A percentile compares a stretch with the other conserved stretches of the same genome.
Conservation (phyloP, 2,797 vertebrate species). For the Gymnocypris eckloni region DNA sequence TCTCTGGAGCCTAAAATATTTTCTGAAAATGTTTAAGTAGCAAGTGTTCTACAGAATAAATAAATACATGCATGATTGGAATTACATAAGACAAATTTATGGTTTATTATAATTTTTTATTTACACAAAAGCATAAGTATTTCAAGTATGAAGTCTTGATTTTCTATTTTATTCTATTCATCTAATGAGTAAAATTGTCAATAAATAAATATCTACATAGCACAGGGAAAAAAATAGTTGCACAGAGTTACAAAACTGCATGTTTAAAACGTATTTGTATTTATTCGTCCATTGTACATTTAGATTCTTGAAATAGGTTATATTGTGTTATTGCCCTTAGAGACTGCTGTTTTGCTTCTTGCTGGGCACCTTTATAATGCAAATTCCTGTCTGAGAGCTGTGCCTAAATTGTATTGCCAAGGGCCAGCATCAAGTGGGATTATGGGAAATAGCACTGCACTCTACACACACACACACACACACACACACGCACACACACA, state of each 20-base stretch:
- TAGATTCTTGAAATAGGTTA: slow-evolving; percentile 10
- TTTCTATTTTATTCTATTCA: background rate
- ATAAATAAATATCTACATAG: background rate
- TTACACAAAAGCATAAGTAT: no score
- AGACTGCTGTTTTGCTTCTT: slow-evolving; percentile 27
- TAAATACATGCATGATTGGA: background rate
- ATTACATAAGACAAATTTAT: background rate
- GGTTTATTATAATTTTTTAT: no score
- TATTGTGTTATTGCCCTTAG: slow-evolving; percentile 16
- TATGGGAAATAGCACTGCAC: slow-evolving; percentile 56
- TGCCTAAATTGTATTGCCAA: slow-evolving; percentile 55
- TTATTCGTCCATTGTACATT: background rate
- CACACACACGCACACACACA: slow-evolving; percentile 36
- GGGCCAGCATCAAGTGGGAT: slow-evolving; percentile 57
- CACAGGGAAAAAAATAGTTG: background rate
- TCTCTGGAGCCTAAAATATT: background rate
- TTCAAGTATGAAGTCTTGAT: background rate
- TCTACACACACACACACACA: background rate
- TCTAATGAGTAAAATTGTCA: background rate
- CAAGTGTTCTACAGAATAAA: background rate
- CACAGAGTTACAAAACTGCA: background rate
- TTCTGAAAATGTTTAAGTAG: no score
- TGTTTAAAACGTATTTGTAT: background rate
- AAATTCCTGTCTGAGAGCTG: slow-evolving; percentile 56
- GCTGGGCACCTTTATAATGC: slow-evolving; percentile 55